These are phyloP conservation scores for Lagopus muta DNA, from an alignment of 2,113 vertebrate species.

Conservation along the genomic window DNA sequence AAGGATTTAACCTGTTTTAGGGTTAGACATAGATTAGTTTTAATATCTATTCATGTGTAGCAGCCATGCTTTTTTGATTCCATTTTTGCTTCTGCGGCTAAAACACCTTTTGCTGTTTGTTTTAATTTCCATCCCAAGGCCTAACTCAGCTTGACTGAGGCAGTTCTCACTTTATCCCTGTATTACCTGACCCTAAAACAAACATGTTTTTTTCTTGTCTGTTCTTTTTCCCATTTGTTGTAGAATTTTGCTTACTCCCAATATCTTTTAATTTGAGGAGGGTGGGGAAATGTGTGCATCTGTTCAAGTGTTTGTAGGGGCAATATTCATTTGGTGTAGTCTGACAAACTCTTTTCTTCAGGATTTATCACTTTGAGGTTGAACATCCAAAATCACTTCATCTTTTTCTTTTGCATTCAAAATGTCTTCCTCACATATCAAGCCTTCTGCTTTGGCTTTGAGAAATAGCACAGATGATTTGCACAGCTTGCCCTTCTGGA, in stretches of 20 bases:
- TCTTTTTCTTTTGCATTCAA: neutral
- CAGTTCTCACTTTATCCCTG: slow-evolving; percentile 26
- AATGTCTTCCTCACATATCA: neutral
- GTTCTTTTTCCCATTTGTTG: neutral
- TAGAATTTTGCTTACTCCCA: slow-evolving; percentile 1
- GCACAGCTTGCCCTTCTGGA: neutral
- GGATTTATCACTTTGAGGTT: neutral
- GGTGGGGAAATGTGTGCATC: neutral
- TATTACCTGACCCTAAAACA: slow-evolving; percentile 36
- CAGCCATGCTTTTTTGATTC: slow-evolving; percentile 6
- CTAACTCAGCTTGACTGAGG: slow-evolving; percentile 40
- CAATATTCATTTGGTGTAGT: neutral
- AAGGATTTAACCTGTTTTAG: slow-evolving; percentile 7
- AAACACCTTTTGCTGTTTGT: slow-evolving; percentile 40
- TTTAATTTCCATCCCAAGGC: slow-evolving; percentile 54
- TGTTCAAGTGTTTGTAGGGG: neutral
- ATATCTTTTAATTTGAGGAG: neutral
- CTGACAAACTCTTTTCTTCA: neutral
- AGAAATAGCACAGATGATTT: neutral
- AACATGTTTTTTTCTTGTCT: neutral
- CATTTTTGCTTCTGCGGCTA: slow-evolving; percentile 30
- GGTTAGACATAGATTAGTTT: slow-evolving; percentile 1
- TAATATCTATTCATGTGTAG: neutral
- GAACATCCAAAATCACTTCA: neutral
- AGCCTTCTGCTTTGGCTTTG: neutral